Conservation (phyloP, 2,888 invertebrate species). For the Antheraea assamensis region DNA sequence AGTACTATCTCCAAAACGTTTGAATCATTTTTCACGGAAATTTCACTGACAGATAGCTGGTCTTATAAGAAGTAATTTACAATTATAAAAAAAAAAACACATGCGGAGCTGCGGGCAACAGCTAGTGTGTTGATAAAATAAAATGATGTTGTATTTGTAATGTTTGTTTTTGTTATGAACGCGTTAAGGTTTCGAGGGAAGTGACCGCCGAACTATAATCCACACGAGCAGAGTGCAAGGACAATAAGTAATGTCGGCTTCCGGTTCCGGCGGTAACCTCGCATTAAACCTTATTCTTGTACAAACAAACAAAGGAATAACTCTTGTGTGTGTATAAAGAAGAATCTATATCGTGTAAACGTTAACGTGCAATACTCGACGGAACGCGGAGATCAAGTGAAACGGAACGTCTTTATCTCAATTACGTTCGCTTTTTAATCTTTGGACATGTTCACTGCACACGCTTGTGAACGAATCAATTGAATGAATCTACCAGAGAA, state of each 20-base stretch:
- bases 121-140: too few species aligned
- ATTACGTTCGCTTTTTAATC: constrained; percentile 21
- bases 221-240: constrained; percentile 46
- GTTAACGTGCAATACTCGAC: constrained; percentile 64
- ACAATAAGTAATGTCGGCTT: constrained; percentile 33
- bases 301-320: constrained; percentile 4
- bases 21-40: too few species aligned
- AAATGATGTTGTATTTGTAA: background rate
- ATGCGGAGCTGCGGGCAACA: too few species aligned
- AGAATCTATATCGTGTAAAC: constrained; percentile 54
- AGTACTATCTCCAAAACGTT: too few species aligned
- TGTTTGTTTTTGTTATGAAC: background rate
- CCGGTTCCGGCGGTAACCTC: constrained; percentile 26
- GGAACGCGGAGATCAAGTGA: constrained; percentile 49
- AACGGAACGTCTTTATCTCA: constrained; percentile 37
- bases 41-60: too few species aligned
- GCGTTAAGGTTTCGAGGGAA: constrained; percentile 56
- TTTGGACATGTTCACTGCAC: constrained; percentile 48
- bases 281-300: constrained; percentile 11
- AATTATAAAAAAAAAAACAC: too few species aligned
- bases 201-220: constrained; percentile 60
- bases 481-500: constrained; percentile 46
- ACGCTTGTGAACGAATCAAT: constrained; percentile 33
- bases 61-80: too few species aligned
- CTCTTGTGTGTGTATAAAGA: constrained; percentile 35